phyloP scores from a whole-genome alignment of 2,797 vertebrate species.

The Acanthurus tractus region DNA sequence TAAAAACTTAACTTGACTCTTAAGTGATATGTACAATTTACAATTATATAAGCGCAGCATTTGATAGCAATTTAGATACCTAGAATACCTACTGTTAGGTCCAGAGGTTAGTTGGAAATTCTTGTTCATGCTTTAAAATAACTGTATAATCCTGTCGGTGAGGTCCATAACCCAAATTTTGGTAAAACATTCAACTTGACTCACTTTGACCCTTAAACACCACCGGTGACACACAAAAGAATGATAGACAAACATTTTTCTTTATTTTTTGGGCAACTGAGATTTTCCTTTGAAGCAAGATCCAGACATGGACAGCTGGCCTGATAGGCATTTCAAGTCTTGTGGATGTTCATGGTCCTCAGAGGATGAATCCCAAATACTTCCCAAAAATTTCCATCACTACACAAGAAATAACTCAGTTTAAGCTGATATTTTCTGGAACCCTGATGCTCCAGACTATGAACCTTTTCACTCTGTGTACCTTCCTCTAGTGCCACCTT shows the following conservation, averaged over 20 bases:
- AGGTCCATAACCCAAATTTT: no score
- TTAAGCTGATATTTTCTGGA: background rate
- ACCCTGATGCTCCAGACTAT: background rate
- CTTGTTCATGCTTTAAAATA: background rate
- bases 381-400: background rate
- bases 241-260: background rate
- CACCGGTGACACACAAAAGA: background rate
- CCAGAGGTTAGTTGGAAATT: background rate
- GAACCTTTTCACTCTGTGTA: background rate
- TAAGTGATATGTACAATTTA: background rate
- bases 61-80: background rate
- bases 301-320: conserved; percentile 1
- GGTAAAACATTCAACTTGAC: background rate
- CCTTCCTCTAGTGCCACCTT: background rate
- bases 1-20: background rate
- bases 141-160: background rate
- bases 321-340: no score
- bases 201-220: background rate
- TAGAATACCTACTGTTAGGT: background rate
- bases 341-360: background rate
- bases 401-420: background rate
- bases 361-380: background rate
- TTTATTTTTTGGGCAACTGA: background rate
- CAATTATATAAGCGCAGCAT: background rate
- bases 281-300: background rate